Conservation (phyloP, 2,888 invertebrate species). For the Aspidiotus rigidus region DNA sequence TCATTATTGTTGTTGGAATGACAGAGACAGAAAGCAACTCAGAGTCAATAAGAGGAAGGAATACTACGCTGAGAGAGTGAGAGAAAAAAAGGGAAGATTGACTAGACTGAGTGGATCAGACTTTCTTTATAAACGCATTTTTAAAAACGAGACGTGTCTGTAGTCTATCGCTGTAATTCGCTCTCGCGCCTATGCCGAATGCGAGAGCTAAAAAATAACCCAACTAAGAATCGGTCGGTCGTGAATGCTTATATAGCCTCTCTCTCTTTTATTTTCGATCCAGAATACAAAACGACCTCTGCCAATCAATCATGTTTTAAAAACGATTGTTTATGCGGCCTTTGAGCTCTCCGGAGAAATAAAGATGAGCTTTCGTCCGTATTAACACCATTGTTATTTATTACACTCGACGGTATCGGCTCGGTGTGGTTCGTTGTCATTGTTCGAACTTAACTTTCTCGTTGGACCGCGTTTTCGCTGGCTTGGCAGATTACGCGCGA, state of each 20-base stretch:
- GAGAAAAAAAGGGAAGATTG: neutral
- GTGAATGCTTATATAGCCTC: neutral
- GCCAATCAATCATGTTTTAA: conserved; percentile 31
- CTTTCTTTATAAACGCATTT: conserved; percentile 2
- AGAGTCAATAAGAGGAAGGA: neutral
- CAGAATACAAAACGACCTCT: conserved; percentile 25
- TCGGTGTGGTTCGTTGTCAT: neutral
- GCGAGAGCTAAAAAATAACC: neutral
- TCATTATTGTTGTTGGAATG: neutral
- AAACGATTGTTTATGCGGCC: conserved; percentile 27
- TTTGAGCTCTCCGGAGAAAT: conserved; percentile 29
- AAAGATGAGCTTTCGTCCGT: conserved; percentile 22
- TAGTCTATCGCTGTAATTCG: neutral
- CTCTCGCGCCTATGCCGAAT: too few relatives aligned
- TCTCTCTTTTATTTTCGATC: neutral
- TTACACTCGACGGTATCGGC: conserved; percentile 27
- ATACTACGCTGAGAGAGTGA: neutral
- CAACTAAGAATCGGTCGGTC: neutral
- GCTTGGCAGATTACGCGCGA: conserved; percentile 8
- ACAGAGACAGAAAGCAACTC: neutral
- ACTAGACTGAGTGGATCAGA: neutral
- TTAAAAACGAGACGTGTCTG: neutral
- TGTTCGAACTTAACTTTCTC: conserved; percentile 8
- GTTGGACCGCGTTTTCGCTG: conserved; percentile 7
- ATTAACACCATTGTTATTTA: conserved; percentile 23